Percentiles rank a stretch among this genome's conserved stretches.
phyloP scores from a whole-genome alignment of 2,888 invertebrate genomes.

The Cheilosia vulpina region DNA sequence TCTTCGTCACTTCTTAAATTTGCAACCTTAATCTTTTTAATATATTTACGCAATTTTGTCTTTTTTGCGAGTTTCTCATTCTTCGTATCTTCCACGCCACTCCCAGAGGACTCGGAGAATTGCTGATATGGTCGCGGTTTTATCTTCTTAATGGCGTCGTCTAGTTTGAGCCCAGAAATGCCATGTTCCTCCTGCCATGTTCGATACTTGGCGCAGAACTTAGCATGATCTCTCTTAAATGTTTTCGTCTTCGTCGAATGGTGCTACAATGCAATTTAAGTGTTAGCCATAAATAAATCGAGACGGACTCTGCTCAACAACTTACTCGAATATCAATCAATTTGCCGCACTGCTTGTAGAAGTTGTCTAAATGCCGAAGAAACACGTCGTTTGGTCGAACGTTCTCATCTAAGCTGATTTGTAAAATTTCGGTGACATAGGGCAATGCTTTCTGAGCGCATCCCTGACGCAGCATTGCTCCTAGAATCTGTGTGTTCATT shows the following conservation, averaged over 20 bases:
- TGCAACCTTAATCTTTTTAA: constrained; percentile 82
- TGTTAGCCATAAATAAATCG: constrained; percentile 6
- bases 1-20: constrained; percentile 78
- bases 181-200: constrained; percentile 84
- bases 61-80: constrained; percentile 78
- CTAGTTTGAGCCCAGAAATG: constrained; percentile 82
- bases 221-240: constrained; percentile 82
- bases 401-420: constrained; percentile 86
- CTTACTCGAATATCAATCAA: constrained; percentile 85
- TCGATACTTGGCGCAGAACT: constrained; percentile 84
- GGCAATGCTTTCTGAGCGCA: constrained; percentile 86
- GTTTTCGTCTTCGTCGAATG: constrained; percentile 78
- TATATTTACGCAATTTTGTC: constrained; percentile 81
- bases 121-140: constrained; percentile 88
- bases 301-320: neutral
- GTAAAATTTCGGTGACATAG: constrained; percentile 89
- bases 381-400: constrained; percentile 87
- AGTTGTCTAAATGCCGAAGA: constrained; percentile 86
- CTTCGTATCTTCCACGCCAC: constrained; percentile 81
- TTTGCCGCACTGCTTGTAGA: constrained; percentile 85
- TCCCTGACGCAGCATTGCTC: constrained; percentile 89
- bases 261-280: constrained; percentile 81
- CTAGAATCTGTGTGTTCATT: constrained; percentile 90
- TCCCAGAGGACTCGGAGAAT: constrained; percentile 83
- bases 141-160: constrained; percentile 82